Base-by-base conservation (phyloP, 2,888 invertebrate species). In the Eilema sororculum region DNA sequence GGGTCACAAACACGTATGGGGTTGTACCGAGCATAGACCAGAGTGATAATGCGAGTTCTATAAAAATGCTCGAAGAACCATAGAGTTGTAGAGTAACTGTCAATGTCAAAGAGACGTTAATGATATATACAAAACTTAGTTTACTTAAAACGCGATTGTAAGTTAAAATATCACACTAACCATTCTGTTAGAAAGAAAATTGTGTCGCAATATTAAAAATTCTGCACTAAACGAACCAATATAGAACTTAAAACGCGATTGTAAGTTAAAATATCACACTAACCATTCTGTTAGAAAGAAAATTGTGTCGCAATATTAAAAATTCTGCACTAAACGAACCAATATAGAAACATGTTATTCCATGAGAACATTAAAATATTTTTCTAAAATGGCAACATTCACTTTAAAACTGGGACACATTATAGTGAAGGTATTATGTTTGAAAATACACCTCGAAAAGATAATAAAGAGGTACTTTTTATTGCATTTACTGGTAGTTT, bases 401-500 rank as follows among this genome's bases (percentile, higher is more conserved):
- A 46, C 20, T 46, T 20, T 46, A 46, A 2, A 20, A 0, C 20
- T 46, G 20, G 20, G 5, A 46, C 20, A 46, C 46, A 20, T n/a
- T 52, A 20, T 46, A 46, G 20, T 20, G 20, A 46, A 46, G 5
- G 1, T 46, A 6, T 41, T 12, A 37, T 52, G 52, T n/a, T n/a
- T 2, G 37, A 12, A 37, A 1, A 2, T 37, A 37, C 3, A 16
- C 41, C 41, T 41, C 41, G 41, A 41, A 41, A 41, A 41, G 2
- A 41, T 37, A 37, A 2, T 37, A 12, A 37, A 37, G 33, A 12
- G 33, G 33, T 37, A 37, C 12, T 16, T 62, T 24, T 62, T 37
- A 37, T 22, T 62, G 37, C 37, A 62, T 62, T 62, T 37, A 62
- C 62, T 41, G 3, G 13, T 62, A 61, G 61, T 58, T 58, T 16